Evolutionary conservation across 1,140 invertebrate species (phyloP).

Genomic region (Bombus impatiens): DNA sequence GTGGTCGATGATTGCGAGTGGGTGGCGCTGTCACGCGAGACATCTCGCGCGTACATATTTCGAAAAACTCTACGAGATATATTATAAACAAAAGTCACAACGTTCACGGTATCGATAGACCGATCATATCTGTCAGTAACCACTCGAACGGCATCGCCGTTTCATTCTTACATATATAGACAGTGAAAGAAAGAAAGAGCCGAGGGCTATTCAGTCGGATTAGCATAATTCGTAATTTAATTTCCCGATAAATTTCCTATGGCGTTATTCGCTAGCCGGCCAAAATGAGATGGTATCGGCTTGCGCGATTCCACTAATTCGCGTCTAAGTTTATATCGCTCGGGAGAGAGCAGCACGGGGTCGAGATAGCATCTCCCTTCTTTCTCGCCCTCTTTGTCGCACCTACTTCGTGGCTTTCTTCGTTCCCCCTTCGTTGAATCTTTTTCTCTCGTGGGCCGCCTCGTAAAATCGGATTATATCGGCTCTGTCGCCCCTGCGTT

Average conservation of each 20-base stretch:
- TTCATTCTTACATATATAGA: not conserved
- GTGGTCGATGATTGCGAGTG: not conserved
- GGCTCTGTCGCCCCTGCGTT: slow-evolving; percentile 64
- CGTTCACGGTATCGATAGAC: not conserved
- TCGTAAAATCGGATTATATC: slow-evolving; percentile 75
- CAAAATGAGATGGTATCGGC: slow-evolving; percentile 74
- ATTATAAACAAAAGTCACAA: not conserved
- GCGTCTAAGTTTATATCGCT: slow-evolving; percentile 79
- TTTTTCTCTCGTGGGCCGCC: slow-evolving; percentile 53
- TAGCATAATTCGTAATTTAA: slow-evolving; percentile 80
- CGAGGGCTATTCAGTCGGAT: slow-evolving; percentile 50
- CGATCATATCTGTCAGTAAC: slow-evolving; percentile 30
- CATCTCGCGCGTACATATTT: slow-evolving; percentile 15
- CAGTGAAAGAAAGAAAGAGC: not conserved
- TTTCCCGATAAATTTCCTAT: slow-evolving; percentile 77
- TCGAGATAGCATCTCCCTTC: slow-evolving; percentile 72
- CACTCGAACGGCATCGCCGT: not conserved
- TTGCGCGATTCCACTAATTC: slow-evolving; percentile 76
- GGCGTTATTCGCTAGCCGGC: slow-evolving; percentile 50
- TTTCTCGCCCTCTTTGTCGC: not conserved
- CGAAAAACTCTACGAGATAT: not conserved
- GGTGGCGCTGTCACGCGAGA: slow-evolving; percentile 20
- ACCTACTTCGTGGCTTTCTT: slow-evolving; percentile 1
- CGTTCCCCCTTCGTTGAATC: slow-evolving; percentile 23
- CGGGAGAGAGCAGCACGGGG: slow-evolving; percentile 53